Evolutionary conservation across 2,113 vertebrate species (phyloP), one percentile per base, ranked within the genome.

Genomic region (Gopherus evgoodei): DNA sequence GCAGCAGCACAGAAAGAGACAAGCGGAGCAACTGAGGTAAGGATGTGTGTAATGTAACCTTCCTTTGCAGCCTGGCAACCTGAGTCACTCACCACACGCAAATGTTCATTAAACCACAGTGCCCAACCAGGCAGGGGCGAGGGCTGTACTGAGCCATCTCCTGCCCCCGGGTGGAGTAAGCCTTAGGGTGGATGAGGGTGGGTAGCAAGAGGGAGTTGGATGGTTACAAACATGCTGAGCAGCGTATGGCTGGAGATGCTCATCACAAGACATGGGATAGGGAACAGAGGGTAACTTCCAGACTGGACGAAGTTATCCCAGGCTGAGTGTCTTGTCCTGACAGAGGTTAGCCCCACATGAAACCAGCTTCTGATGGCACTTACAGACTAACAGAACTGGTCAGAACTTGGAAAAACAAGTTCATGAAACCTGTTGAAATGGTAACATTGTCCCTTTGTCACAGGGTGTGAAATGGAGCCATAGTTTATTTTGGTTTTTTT

Each of bases 1-100:
- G 8, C 57, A 84, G 59, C 80, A 86, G 76, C 75, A 29, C 12
- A 29, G 29, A 14, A 11, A 8, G 49, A 81, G 27, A 5, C 53
- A 47, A 25, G 5, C 69, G 35, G 57, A 81, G 22, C 42, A 47
- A 65, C 21, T 44, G 22, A 84, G 96, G 98, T 98, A 95, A 96
- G 94, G 53, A n/a, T 47, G 72, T 11, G 25, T 50, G 47, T 44
- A 21, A 5, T 27, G 10, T 59, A 25, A 11, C 10, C n/a, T 44
- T 81, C n/a, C 38, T 44, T 24, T 76, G 42, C 9, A 44, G 8
- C n/a, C 29, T 25, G 11, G 38, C 72, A 76, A 22, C 72, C 12
- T 4, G 5, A 25, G 19, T 25, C 38, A 44, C 11, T 44, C 38
- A 2, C 62, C 27, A 24, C 31, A 69, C 62, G n/a, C 13, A 69